Conservation (phyloP, 2,113 vertebrate genomes). For the Okapia johnstoni region DNA sequence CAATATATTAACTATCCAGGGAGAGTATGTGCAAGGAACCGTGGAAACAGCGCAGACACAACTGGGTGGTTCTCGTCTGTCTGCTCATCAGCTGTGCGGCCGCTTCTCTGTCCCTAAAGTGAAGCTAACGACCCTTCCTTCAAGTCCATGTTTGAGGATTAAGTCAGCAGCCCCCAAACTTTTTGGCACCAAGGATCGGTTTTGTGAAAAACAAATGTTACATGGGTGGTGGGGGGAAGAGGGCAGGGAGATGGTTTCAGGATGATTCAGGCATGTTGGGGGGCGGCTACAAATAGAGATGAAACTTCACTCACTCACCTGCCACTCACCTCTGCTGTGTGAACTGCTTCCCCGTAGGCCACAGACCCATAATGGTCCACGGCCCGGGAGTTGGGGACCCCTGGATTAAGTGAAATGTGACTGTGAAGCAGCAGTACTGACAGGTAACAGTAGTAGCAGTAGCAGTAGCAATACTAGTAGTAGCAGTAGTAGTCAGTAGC, state of each 20-base stretch:
- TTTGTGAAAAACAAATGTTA: background rate
- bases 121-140: background rate
- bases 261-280: background rate
- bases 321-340: background rate
- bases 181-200: background rate
- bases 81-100: background rate
- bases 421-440: background rate
- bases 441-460: background rate
- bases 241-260: background rate
- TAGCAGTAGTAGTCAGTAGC: background rate
- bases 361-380: background rate
- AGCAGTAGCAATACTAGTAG: background rate
- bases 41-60: background rate
- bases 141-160: background rate
- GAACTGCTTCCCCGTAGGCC: background rate
- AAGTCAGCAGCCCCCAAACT: background rate
- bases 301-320: accelerated
- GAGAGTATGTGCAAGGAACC: background rate
- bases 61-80: background rate
- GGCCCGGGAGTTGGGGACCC: background rate
- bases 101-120: background rate
- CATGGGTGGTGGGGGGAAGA: background rate
- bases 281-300: background rate
- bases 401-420: background rate
- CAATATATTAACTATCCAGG: background rate